A percentile compares a stretch with the other conserved stretches of the same genome.
Evolutionary conservation across 2,888 invertebrate genomes (phyloP).

Genomic region (Torymus tubicola): DNA sequence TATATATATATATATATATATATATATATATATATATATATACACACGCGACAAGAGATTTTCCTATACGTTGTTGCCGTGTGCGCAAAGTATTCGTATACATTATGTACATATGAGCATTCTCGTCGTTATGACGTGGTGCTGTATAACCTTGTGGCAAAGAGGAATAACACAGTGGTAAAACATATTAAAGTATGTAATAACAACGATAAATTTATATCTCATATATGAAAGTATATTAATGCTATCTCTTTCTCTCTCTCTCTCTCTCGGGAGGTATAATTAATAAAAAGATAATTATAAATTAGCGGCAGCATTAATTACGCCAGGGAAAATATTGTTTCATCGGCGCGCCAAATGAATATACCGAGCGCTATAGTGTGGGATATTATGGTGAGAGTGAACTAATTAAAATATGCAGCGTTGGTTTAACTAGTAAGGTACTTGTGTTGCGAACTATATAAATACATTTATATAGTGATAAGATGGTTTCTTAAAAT

Average conservation of each 20-base stretch:
- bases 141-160: conserved; percentile 50
- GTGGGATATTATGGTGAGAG: too few species aligned
- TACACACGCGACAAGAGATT: not conserved
- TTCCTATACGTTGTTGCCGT: conserved; percentile 17
- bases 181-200: conserved; percentile 55
- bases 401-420: too few species aligned
- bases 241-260: too few species aligned
- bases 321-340: conserved; percentile 36
- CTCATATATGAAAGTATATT: conserved; percentile 8
- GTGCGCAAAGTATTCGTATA: too few species aligned
- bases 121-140: conserved; percentile 31
- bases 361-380: too few species aligned
- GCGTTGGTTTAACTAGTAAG: too few species aligned
- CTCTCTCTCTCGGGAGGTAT: conserved; percentile 42
- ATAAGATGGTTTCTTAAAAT: too few species aligned
- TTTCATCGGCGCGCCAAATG: not conserved
- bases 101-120: too few species aligned
- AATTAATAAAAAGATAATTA: conserved; percentile 51
- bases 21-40: too few species aligned
- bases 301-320: conserved; percentile 50
- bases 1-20: too few species aligned
- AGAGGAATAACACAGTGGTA: conserved; percentile 49
- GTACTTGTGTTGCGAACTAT: too few species aligned
- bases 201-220: conserved; percentile 54
- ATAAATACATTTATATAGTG: too few species aligned